A percentile compares a stretch with the other conserved stretches of the same genome.
phyloP scores from a whole-genome alignment of 2,888 invertebrate species.

The Terebella lapidaria region DNA sequence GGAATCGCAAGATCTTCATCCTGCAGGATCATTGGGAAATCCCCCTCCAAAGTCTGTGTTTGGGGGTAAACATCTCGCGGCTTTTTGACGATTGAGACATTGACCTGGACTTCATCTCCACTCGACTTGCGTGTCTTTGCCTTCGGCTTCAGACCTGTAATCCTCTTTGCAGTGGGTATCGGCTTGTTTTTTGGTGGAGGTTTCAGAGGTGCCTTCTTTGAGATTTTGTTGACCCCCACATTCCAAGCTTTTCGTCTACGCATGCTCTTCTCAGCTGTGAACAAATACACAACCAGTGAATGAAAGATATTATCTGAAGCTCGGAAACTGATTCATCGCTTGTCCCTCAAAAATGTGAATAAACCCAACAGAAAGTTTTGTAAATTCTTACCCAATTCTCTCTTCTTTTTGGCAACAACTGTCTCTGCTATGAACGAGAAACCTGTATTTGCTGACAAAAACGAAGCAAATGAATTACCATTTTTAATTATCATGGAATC shows the following conservation, averaged over 20 bases:
- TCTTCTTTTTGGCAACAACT: constrained; percentile 18
- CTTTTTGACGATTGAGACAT: too few species aligned
- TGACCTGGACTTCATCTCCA: neutral
- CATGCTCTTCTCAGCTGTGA: neutral
- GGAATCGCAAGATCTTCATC: neutral
- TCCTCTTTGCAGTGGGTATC: neutral
- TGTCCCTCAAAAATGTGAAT: neutral
- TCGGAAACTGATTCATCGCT: too few species aligned
- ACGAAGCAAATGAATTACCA: neutral
- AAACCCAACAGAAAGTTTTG: neutral
- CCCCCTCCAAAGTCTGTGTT: neutral
- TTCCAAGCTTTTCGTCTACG: neutral
- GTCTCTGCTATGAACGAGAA: constrained; percentile 43
- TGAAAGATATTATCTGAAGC: too few species aligned
- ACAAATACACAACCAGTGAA: neutral
- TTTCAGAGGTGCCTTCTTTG: neutral
- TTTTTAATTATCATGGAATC: neutral
- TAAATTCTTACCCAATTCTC: neutral
- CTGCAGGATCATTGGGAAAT: neutral
- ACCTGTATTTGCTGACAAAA: constrained; percentile 5
- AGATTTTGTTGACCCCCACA: neutral
- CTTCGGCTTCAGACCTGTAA: neutral
- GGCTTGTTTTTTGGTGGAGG: neutral
- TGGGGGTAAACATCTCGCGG: neutral
- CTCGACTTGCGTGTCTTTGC: neutral